Conservation (phyloP, 2,113 vertebrate genomes). For the Alethe castanea region DNA sequence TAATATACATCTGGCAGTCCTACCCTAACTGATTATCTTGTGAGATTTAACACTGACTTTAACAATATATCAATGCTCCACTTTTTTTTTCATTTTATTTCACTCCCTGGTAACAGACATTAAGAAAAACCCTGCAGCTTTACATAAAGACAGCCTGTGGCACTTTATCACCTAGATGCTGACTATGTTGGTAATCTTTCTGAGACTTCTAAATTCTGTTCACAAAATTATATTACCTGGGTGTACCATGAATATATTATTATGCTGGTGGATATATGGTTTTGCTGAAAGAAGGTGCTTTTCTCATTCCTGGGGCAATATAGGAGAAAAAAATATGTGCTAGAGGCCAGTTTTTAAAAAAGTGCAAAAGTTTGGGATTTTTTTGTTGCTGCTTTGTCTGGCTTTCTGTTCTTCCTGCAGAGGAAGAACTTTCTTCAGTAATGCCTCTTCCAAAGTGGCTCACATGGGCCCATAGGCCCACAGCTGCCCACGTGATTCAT, state of each 20-base stretch:
- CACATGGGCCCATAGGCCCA: background rate
- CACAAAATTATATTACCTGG: background rate
- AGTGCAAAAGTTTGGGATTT: background rate
- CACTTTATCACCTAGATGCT: background rate
- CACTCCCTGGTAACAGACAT: background rate
- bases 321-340: background rate
- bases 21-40: background rate
- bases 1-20: background rate
- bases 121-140: background rate
- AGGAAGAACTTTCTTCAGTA: background rate
- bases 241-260: background rate
- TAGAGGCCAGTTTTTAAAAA: background rate
- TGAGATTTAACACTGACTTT: background rate
- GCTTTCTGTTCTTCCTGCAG: background rate
- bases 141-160: background rate
- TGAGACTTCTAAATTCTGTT: background rate
- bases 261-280: background rate
- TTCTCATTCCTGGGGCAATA: background rate
- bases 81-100: background rate
- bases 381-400: background rate
- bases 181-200: background rate
- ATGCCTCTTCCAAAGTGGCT: background rate
- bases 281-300: background rate
- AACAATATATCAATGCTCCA: background rate
- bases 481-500: rapidly evolving